Percentiles rank a stretch among this genome's conserved stretches.
Evolutionary conservation across 2,113 vertebrate genomes (phyloP).

Genomic region (Cynoglossus semilaevis): DNA sequence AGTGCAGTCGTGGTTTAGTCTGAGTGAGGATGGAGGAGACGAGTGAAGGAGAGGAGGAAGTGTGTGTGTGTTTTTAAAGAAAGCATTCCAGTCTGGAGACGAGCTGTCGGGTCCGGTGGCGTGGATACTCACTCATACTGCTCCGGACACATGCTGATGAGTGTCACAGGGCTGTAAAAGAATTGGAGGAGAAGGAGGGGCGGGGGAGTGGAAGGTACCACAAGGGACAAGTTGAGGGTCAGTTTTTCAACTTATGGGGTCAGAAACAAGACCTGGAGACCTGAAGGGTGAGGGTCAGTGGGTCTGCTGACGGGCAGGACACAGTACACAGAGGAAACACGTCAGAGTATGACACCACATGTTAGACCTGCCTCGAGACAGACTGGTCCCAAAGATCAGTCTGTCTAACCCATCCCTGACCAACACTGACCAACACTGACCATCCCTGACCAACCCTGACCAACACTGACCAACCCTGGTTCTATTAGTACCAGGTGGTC

Average conservation of each 20-base stretch:
- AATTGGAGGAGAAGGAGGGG: conserved; percentile 48
- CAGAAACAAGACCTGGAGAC: conserved; percentile 4
- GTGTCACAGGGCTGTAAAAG: conserved; percentile 92
- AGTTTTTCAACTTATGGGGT: conserved; percentile 36
- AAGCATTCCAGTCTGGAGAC: conserved; percentile 54
- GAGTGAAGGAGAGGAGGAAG: conserved; percentile 12
- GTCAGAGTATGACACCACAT: not conserved
- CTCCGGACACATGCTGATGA: conserved; percentile 99
- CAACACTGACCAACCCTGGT: too few relatives aligned
- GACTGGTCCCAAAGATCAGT: conserved; percentile 1
- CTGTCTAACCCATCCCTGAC: too few relatives aligned
- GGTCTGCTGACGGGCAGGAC: conserved; percentile 4
- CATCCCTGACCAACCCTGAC: too few relatives aligned
- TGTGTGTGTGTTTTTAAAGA: conserved; percentile 20
- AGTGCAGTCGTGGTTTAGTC: conserved; percentile 34
- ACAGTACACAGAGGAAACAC: conserved; percentile 5
- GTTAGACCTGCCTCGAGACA: conserved; percentile 15
- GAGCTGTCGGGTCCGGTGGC: conserved; percentile 24
- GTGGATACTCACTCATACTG: conserved; percentile 96
- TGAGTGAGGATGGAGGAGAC: conserved; percentile 17
- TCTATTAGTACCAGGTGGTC: too few relatives aligned
- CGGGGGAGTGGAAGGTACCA: conserved; percentile 50
- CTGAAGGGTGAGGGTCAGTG: conserved; percentile 19
- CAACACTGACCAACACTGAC: too few relatives aligned
- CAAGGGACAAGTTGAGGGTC: conserved; percentile 65